Evolutionary conservation across 2,888 invertebrate genomes (phyloP).

Genomic region (Dynastes maya): DNA sequence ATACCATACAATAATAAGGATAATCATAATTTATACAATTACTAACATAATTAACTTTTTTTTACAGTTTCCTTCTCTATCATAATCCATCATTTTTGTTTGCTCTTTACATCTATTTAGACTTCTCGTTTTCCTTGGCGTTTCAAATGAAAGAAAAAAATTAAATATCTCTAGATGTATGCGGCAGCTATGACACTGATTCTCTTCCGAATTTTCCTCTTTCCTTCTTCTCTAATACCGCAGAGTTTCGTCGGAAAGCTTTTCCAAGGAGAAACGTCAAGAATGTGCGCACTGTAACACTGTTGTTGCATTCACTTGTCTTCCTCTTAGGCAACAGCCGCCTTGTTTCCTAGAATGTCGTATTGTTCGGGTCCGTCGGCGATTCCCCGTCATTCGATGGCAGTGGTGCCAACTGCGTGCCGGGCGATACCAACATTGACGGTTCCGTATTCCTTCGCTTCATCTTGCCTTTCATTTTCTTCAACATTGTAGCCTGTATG

Average conservation of each 20-base stretch:
- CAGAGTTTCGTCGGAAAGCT: background rate
- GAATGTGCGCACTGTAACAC: constrained; percentile 4
- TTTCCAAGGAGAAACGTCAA: background rate
- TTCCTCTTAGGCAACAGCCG: background rate
- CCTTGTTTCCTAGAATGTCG: constrained; percentile 64
- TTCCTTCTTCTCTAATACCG: background rate
- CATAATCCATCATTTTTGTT: background rate
- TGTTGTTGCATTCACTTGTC: background rate
- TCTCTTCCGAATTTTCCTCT: background rate
- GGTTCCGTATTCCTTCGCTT: constrained; percentile 96
- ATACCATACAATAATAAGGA: constrained; percentile 49
- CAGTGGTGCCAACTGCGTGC: constrained; percentile 70
- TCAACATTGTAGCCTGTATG: constrained; percentile 98
- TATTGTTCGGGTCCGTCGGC: constrained; percentile 69
- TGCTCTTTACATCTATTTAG: background rate
- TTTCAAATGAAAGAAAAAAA: background rate
- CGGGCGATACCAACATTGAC: constrained; percentile 77
- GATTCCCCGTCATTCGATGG: constrained; percentile 71
- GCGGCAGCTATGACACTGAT: background rate
- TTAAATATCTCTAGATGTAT: background rate
- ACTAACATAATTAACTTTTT: background rate
- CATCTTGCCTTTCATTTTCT: constrained; percentile 97
- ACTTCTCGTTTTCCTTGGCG: background rate
- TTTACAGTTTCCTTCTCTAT: constrained; percentile 21
- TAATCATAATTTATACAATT: background rate